phyloP scores from a whole-genome alignment of 2,113 vertebrate species.

The Chaetura pelagica region DNA sequence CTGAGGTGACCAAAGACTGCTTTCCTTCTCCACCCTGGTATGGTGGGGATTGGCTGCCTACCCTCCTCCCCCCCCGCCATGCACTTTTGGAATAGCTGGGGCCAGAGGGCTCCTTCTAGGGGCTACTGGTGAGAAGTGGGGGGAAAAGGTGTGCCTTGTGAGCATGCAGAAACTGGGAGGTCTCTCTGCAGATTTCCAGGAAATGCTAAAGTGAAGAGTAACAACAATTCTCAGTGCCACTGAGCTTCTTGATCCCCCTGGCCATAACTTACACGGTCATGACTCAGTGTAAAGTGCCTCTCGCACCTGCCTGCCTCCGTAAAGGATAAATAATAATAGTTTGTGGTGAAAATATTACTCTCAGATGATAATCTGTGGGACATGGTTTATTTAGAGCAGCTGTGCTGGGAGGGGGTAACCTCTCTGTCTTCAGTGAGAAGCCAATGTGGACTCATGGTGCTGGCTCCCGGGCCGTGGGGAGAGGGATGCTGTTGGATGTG shows the following conservation, averaged over 20 bases:
- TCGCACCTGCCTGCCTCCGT: conserved; percentile 8
- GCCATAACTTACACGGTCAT: neutral
- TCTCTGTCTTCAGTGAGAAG: rapidly evolving
- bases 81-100: neutral
- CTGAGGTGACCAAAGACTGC: neutral
- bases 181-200: neutral
- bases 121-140: neutral
- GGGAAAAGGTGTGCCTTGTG: neutral
- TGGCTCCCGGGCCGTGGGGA: rapidly evolving
- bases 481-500: rapidly evolving
- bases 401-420: neutral
- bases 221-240: neutral
- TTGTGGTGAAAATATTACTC: conserved; percentile 43
- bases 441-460: rapidly evolving
- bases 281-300: neutral
- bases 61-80: no score
- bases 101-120: neutral
- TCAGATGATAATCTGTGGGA: conserved; percentile 24
- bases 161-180: rapidly evolving
- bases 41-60: no score
- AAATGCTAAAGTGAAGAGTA: neutral
- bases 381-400: conserved; percentile 17
- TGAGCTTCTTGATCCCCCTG: neutral
- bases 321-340: conserved; percentile 41
- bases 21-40: neutral